A percentile compares a stretch with the other conserved stretches of the same genome.
These are phyloP conservation scores for Nycticorax nycticorax DNA, from an alignment of 2,113 vertebrate species.

Conservation along the genomic window DNA sequence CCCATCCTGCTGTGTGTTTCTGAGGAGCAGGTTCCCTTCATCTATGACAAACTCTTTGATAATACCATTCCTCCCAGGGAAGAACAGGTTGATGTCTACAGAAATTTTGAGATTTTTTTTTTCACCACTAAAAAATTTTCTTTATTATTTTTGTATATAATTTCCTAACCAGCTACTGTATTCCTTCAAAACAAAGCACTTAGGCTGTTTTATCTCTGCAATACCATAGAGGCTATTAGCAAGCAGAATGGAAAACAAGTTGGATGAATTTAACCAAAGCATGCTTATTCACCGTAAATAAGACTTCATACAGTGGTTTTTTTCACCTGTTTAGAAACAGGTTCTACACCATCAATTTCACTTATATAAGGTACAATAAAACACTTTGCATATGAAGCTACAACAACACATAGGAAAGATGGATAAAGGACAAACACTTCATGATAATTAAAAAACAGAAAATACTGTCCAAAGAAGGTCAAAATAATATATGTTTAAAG, in stretches of 20 bases:
- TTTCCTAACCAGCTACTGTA: not conserved
- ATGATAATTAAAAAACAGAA: not conserved
- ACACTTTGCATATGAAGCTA: not conserved
- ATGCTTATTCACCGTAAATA: not conserved
- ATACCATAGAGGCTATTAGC: not conserved
- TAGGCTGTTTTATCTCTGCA: not conserved
- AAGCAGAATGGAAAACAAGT: not conserved
- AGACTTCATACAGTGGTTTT: not conserved
- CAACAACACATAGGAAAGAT: not conserved
- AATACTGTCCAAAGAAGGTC: not conserved
- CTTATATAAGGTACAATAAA: not conserved
- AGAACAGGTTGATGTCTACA: not conserved
- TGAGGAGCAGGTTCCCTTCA: not conserved
- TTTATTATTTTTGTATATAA: not conserved
- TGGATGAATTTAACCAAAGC: not conserved
- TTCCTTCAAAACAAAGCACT: constrained; percentile 33
- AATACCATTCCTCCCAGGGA: not conserved
- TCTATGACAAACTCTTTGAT: not conserved
- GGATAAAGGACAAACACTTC: not conserved
- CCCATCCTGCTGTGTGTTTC: not conserved
- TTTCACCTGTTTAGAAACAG: not conserved
- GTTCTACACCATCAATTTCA: not conserved
- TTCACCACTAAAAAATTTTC: not conserved
- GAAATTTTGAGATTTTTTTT: not conserved
- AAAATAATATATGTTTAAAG: not conserved